A percentile compares a stretch with the other conserved stretches of the same genome.
Conservation (phyloP, 2,888 invertebrate genomes). For the Thera obeliscata region DNA sequence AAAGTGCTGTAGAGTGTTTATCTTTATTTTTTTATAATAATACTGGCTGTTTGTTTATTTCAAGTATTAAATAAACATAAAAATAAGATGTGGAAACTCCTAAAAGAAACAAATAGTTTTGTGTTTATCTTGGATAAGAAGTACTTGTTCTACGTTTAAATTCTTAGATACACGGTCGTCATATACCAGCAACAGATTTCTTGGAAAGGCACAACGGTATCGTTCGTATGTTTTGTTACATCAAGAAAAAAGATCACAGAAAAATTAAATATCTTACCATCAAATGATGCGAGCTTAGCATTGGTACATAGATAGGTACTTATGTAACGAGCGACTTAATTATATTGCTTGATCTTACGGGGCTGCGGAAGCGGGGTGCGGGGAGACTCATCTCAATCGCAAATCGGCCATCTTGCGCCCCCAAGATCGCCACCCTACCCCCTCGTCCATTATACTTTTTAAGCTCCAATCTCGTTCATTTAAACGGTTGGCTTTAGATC, state of each 20-base stretch:
- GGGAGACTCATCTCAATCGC: constrained; percentile 84
- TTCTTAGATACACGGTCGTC: not conserved
- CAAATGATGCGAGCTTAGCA: constrained; percentile 40
- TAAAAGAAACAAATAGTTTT: no score
- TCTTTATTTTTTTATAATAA: not conserved
- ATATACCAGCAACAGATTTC: not conserved
- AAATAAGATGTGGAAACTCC: no score
- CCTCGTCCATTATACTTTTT: constrained; percentile 88
- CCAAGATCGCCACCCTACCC: constrained; percentile 77
- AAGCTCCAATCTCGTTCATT: constrained; percentile 89
- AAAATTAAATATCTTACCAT: constrained; percentile 32
- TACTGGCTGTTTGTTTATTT: no score
- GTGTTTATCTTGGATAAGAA: no score
- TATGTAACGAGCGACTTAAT: constrained; percentile 73
- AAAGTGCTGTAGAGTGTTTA: not conserved
- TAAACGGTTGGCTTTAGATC: constrained; percentile 89
- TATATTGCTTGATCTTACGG: constrained; percentile 80
- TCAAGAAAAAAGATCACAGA: constrained; percentile 24
- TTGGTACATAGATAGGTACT: constrained; percentile 54
- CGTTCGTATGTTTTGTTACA: not conserved
- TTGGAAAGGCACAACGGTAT: not conserved
- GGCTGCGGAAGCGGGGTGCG: constrained; percentile 56
- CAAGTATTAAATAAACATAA: no score
- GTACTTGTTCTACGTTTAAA: not conserved
- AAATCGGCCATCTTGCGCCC: constrained; percentile 84